Evolutionary conservation across 2,888 invertebrate species (phyloP), one percentile per base, ranked within the genome.

Genomic region (Ceratothoa steindachneri): DNA sequence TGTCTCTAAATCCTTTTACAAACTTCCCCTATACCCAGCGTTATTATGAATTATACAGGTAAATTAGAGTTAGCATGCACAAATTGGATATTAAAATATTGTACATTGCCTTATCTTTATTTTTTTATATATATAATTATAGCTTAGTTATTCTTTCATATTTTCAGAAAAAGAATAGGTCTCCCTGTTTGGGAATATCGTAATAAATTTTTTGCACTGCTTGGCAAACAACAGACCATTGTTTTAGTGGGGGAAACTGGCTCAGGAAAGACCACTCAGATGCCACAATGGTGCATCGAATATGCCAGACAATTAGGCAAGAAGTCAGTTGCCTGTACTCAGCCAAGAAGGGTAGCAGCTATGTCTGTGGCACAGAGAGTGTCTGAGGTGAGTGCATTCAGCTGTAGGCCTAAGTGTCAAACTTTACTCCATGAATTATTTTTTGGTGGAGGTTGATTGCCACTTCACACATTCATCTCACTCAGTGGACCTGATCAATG

Each of bases 301-400:
- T 91, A 89, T 84, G 89, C 92, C 0, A 84, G 87, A 31, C 85
- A 88, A 0, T 85, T 87, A 72, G 90, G 90, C 0, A 87, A 87
- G 80, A 91, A 91, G 83, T 91, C 89, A 2, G 97, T 98, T 0
- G 95, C 97, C 4, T 99, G 98, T 84, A 99, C 99, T 0, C 97
- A 97, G 84, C 97, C 95, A 0, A 89, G 98, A 81, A 87, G 99
- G 87, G 99, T 99, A 71, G 99, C 99, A 0, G 99, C 99, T 15
- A 99, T 99, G 98, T 96, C 96, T 0, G 99, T 99, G 0, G 98
- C 99, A 0, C 97, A 98, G 83, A 88, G 99, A 84, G 99, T 99
- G 0, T 95, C 98, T 0, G 98, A 99, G 76, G 78, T 75, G 24
- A 66, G 74, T 71, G 5, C n/a, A n/a, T n/a, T n/a, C n/a, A n/a